Base-by-base conservation (phyloP, 1,140 invertebrate genomes). In the Pogonomyrmex barbatus region DNA sequence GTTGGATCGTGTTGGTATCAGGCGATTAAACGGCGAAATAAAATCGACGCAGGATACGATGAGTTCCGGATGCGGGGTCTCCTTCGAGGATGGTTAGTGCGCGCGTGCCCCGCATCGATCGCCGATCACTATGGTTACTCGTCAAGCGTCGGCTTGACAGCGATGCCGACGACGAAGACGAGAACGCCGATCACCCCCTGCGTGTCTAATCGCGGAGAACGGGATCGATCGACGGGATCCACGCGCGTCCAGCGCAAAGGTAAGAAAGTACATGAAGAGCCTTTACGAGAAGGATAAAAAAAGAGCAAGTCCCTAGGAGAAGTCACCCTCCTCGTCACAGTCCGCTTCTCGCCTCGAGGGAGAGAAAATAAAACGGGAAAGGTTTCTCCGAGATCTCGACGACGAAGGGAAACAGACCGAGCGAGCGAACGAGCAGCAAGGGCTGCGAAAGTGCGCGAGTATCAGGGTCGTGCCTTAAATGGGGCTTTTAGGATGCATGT, bases 121-220 rank as follows among this genome's bases (percentile, higher is more conserved):
- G 91, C 81, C 89, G 91, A 94, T 94, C 92, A 88, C 90, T 93
- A 94, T 94, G 93, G 93, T 92, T 92, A 94, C 93, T 68, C 24
- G 89, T 90, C 90, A 45, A 67, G n/a, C 63, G 36, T 93, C 75
- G 86, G 89, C 79, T 88, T 87, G 45, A 58, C 70, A 39, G 50
- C n/a, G 24, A 50, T 30, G 50, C 3, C 5, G 50, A 52, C 54
- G 45, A 39, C 12, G 60, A 85, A 36, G 73, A 86, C 76, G 42
- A 63, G 30, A 42, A 77, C 56, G 47, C 47, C 39, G 67, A 73
- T 87, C 54, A 73, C 60, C 54, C 52, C 30, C 33, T 75, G 39
- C 33, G 60, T 56, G 62, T 58, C 39, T 65, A 62, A 50, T 39
- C 1, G 52, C 47, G 42, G 45, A 67, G 36, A 75, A 17, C 52